These are phyloP conservation scores for Axis porcinus DNA, from an alignment of 2,113 vertebrate genomes.

Conservation along the genomic window DNA sequence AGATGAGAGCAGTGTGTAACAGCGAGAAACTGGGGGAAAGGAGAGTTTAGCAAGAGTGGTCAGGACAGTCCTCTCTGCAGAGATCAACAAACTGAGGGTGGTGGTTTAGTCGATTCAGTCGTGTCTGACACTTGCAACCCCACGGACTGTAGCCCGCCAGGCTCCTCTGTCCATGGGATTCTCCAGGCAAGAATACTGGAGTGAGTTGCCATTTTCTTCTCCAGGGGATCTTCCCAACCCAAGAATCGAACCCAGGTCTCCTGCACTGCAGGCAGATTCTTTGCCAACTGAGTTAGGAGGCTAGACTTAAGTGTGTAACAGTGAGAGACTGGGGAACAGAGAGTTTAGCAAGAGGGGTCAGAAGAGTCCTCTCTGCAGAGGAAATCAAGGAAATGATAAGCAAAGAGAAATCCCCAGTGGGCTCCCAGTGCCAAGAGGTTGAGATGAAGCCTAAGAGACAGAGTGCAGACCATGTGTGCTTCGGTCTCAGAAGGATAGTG, in stretches of 20 bases:
- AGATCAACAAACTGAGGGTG: background rate
- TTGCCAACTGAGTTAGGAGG: background rate
- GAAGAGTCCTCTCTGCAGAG: background rate
- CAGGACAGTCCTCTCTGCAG: background rate
- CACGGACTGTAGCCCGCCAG: background rate
- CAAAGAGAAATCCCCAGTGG: no score
- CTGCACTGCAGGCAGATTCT: background rate
- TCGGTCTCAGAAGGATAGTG: background rate
- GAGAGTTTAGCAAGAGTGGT: background rate
- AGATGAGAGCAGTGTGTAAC: background rate
- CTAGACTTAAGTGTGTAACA: fast-evolving
- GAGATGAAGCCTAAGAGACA: background rate
- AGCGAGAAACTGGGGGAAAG: fast-evolving
- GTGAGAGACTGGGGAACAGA: fast-evolving
- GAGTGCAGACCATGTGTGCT: fast-evolving
- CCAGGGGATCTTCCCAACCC: background rate
- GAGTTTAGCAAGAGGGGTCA: background rate
- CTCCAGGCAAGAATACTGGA: background rate
- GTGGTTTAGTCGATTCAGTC: background rate
- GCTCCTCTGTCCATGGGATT: background rate
- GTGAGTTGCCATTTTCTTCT: background rate
- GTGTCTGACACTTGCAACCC: background rate
- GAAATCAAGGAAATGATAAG: background rate
- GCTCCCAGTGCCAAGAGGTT: background rate
- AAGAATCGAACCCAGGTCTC: background rate